phyloP scores from a whole-genome alignment of 2,797 vertebrate species.

The Erpetoichthys calabaricus region DNA sequence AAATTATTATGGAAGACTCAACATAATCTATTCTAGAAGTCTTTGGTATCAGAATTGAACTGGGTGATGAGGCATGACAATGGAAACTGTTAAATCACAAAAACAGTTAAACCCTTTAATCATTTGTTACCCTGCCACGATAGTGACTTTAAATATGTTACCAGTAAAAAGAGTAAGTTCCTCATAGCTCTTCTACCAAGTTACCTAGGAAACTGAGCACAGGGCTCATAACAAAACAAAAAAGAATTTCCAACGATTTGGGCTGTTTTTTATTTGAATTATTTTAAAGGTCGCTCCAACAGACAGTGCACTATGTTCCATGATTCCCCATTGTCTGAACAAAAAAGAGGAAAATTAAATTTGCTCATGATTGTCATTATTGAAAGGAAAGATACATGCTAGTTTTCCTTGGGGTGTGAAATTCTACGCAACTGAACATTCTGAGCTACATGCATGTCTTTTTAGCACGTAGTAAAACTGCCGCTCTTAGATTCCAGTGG shows the following conservation, averaged over 20 bases:
- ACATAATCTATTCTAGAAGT: slow-evolving; percentile 45
- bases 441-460: not conserved
- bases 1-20: slow-evolving; percentile 49
- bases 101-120: slow-evolving; percentile 33
- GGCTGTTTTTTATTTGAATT: not conserved
- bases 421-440: slow-evolving; percentile 3
- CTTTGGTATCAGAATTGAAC: slow-evolving; percentile 44
- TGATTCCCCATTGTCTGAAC: no score
- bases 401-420: slow-evolving; percentile 7
- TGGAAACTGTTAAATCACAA: slow-evolving; percentile 54
- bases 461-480: slow-evolving; percentile 8
- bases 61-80: slow-evolving; percentile 45
- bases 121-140: slow-evolving; percentile 14
- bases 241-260: not conserved
- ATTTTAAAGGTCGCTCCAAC: no score
- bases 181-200: not conserved
- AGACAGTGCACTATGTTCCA: no score
- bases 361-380: not conserved
- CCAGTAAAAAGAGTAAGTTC: slow-evolving; percentile 10
- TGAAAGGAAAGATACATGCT: slow-evolving; percentile 2
- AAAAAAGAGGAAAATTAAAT: no score
- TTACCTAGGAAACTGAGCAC: not conserved
- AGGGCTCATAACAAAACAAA: not conserved
- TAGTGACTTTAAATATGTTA: slow-evolving; percentile 22
- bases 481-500: not conserved